These are phyloP conservation scores for Thamnophis sirtalis DNA, from an alignment of 2,113 vertebrate species.

Conservation along the genomic window DNA sequence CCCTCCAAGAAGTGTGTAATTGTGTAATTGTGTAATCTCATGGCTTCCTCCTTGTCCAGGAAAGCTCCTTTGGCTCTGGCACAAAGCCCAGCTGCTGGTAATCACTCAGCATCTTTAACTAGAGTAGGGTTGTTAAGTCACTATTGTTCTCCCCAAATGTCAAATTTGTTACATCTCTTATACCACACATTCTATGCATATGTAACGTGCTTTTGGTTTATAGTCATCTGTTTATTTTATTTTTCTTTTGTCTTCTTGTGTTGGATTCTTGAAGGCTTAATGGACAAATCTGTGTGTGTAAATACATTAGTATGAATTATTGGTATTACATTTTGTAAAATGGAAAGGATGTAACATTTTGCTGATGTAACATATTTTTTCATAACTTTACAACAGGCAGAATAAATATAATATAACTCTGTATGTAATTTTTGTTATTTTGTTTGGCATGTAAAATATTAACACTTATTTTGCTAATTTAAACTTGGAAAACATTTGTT, in stretches of 20 bases:
- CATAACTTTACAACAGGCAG: background rate
- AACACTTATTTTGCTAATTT: background rate
- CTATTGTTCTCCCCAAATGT: background rate
- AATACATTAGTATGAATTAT: background rate
- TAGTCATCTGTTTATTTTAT: background rate
- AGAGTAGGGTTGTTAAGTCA: no score
- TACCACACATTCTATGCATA: background rate
- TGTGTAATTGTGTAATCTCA: background rate
- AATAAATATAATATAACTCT: background rate
- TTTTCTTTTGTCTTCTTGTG: no score
- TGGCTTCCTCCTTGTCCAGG: background rate
- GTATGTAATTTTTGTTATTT: background rate
- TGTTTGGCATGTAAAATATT: background rate
- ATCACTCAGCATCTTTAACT: background rate
- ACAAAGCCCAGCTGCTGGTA: background rate
- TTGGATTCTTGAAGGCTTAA: no score
- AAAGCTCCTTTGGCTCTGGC: background rate
- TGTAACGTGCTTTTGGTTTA: background rate
- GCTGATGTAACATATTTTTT: background rate
- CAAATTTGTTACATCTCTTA: background rate
- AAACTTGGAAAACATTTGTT: background rate
- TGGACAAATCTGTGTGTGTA: no score
- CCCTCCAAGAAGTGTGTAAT: background rate
- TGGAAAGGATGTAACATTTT: background rate
- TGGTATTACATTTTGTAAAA: background rate